Evolutionary conservation across 2,113 vertebrate species (phyloP), one percentile per base, ranked within the genome.

Genomic region (Carlito syrichta): DNA sequence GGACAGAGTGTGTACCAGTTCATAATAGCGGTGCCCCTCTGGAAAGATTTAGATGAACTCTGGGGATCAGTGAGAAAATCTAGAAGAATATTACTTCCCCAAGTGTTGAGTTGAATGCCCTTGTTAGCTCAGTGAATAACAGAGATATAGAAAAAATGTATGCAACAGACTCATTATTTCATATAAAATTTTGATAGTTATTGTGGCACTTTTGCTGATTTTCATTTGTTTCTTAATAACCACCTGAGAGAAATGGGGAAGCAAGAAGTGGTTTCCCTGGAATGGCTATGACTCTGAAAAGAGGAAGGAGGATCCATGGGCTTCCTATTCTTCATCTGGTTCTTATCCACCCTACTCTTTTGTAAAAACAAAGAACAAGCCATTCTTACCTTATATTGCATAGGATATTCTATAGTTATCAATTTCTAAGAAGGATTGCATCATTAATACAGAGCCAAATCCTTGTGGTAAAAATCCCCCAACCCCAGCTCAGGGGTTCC

Each of bases 401-500:
- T 56, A 76, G 71, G 9, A 8, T 82, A 85, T 76, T 86, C n/a
- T 62, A 38, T 0, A 68, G 62, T 71, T 94, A 87, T 40, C 78
- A 73, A 1, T 95, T 86, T 93, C 83, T 95, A 62, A 85, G 73
- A 91, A 86, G 30, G 66, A 84, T 68, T 56, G 62, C 38, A 85
- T 73, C 20, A 45, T 94, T 86, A 91, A 94, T 56, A 68, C 23
- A 89, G 68, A 91, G 56, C 58, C 20, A 62, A 83, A 20, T 81
- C 35, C n/a, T 69, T 68, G 43, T 60, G 92, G 95, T 97, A 96
- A 97, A 92, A 84, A 66, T 90, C 48, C 25, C 78, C 63, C 56
- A n/a, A n/a, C n/a, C n/a, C n/a, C n/a, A n/a, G n/a, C n/a, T n/a
- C n/a, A n/a, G n/a, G n/a, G n/a, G n/a, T n/a, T n/a, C n/a, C n/a